Base-by-base conservation (phyloP, 2,888 invertebrate species). In the Epistrophella euchroma region DNA sequence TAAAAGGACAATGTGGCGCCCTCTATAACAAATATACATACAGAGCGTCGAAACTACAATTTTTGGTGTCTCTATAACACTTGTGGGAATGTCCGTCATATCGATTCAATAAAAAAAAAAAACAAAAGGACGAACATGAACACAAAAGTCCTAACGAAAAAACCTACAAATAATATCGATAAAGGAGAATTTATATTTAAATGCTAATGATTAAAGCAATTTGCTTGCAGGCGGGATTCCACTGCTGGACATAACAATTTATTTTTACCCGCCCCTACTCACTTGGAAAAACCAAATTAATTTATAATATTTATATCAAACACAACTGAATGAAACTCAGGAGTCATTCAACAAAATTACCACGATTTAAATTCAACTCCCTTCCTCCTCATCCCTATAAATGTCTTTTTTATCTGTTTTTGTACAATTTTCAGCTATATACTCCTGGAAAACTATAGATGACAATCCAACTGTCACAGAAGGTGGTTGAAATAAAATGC, bases 1-100 rank as follows among this genome's bases (percentile, higher is more conserved):
- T 88, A 88, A 88, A 88, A 88, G 84, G 68, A 86, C 81, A 88
- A 81, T 79, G 80, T 81, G 86, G 81, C 86, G 76, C 50, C 72
- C 80, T 56, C 35, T 19, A 35, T 56, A 2, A 75, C 66, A 79
- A 25, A 58, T 73, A 56, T 71, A 45, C 19, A 43, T 9, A 32
- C 2, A 32, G 7, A 5, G 4, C 52, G 28, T 43, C n/a, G 64
- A 28, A 64, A 37, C 17, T 15, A 28, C 2, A 4, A 28, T 64
- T 40, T 40, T 4, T 1, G 25, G 37, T 25, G 60, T 25, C 15
- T 25, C 22, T 60, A 62, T 60, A 40, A 58, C 58, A 58, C 58
- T 58, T 62, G 62, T 55, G 45, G 73, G 45, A 43, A 50, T 75
- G 56, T 66, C 75, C 71, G 50, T 52, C 79, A 75, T 62, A 25